These are phyloP conservation scores for Synergus itoensis DNA, from an alignment of 2,888 invertebrate genomes.

Conservation along the genomic window DNA sequence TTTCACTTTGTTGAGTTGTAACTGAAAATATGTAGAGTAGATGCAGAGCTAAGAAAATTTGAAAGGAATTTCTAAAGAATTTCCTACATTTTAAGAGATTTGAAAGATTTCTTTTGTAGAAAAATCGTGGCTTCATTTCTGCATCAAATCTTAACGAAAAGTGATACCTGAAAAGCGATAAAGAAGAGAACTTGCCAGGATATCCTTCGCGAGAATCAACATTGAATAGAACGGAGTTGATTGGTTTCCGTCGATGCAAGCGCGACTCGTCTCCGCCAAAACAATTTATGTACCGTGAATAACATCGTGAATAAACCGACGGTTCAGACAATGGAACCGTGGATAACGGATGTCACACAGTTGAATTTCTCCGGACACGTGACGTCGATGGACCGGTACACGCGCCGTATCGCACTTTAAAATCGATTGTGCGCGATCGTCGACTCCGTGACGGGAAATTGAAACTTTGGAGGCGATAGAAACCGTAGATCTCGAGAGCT, in stretches of 20 bases:
- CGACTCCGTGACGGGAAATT: slow-evolving; percentile 3
- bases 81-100: too few relatives aligned
- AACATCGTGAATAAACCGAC: slow-evolving; percentile 7
- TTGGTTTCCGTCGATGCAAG: slow-evolving; percentile 4
- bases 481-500: background rate
- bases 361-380: slow-evolving; percentile 4
- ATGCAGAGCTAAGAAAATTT: too few relatives aligned
- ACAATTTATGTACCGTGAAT: slow-evolving; percentile 7
- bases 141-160: background rate
- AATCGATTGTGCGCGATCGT: slow-evolving; percentile 7
- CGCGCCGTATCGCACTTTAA: background rate
- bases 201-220: background rate
- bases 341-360: slow-evolving; percentile 2
- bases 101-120: too few relatives aligned
- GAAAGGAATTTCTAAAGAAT: too few relatives aligned
- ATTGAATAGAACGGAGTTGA: background rate
- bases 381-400: background rate
- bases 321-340: background rate
- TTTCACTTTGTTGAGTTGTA: too few relatives aligned
- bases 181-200: background rate
- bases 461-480: background rate
- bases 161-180: background rate
- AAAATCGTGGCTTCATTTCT: background rate
- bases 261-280: background rate
- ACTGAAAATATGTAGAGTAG: too few relatives aligned